Evolutionary conservation across 2,888 invertebrate species (phyloP), one percentile per base, ranked within the genome.

Genomic region (Drosophila colorata): DNA sequence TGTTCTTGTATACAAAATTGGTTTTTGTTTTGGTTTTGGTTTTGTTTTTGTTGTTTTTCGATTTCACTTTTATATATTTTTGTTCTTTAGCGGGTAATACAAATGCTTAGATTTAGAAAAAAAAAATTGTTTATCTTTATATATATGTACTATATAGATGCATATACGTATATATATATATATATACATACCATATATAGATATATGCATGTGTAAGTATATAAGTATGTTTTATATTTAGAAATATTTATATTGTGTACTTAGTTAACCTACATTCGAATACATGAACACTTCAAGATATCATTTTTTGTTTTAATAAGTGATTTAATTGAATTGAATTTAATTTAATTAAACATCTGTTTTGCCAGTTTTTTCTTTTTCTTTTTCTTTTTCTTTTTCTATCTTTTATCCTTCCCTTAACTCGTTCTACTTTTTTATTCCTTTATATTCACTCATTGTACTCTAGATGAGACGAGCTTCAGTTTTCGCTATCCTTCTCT

Each of bases 201-300:
- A 49, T 78, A 58, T 69, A 66, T 74, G 69, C 58, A 48, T 66
- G 61, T 52, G 16, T 52, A 51, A 51, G 51, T 78, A 60, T 80
- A 65, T 65, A 66, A 61, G 63, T 70, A 68, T 68, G 43, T 79
- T 48, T 67, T 52, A 74, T 74, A 68, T 66, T 72, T 82, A 78
- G 53, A 75, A 69, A 63, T 72, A 75, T 69, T 66, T 77, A 72
- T 86, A 79, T 84, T 71, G 74, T 79, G 81, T 69, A 72, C 78
- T 86, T 79, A 76, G 67, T 77, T 85, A 80, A 75, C 83, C 86
- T 87, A 86, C 77, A 77, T 83, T 80, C 74, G 85, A 87, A 82
- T 85, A 82, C 88, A 87, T 88, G 88, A 88, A 88, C 87, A 88
- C 87, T 86, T 87, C 81, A 66, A 87, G 81, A 86, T 86, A 86